These are phyloP conservation scores for Trialeurodes vaporariorum DNA, from an alignment of 1,140 invertebrate genomes.

Conservation along the genomic window DNA sequence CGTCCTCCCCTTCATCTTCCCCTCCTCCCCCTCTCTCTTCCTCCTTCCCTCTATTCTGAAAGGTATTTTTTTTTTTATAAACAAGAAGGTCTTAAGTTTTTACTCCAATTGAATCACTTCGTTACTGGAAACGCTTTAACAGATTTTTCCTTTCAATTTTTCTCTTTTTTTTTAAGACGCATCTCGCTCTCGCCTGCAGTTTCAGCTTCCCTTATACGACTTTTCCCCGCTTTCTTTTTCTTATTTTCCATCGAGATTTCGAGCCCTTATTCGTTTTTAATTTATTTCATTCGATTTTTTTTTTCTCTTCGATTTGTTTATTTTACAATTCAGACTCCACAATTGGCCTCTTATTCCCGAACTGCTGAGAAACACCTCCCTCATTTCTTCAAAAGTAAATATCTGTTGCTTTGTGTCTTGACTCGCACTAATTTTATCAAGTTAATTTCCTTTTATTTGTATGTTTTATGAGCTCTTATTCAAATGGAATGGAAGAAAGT, in stretches of 20 bases:
- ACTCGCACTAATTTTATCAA: no score
- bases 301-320: neutral
- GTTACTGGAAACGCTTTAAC: neutral
- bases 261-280: neutral
- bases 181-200: neutral
- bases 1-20: no score
- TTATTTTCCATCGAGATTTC: no score
- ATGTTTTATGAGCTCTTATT: no score
- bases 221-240: no score
- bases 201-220: no score
- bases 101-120: neutral
- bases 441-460: no score
- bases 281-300: no score
- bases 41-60: neutral
- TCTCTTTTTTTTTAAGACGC: neutral
- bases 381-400: no score
- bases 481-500: no score
- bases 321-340: neutral
- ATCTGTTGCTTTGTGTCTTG: no score
- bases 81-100: neutral
- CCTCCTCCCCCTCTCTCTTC: neutral
- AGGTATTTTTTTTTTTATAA: neutral
- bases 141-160: slow-evolving; percentile 1
- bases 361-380: no score
- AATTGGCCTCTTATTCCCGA: neutral